Base-by-base conservation (phyloP, 2,888 invertebrate genomes). In the Mycogona germanica region DNA sequence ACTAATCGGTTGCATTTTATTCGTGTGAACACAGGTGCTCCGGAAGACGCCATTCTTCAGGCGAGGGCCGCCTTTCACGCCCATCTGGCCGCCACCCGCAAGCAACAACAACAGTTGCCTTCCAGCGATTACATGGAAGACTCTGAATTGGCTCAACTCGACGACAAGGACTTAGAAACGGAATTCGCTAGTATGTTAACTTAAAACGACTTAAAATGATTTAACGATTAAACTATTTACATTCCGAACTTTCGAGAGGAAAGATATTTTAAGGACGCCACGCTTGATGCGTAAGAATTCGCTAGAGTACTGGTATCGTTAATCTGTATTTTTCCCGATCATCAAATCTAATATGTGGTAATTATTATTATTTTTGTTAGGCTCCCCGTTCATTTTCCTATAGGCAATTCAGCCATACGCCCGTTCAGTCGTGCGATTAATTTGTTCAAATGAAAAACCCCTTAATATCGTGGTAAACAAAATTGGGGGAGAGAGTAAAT, bases 21-120 rank as follows among this genome's bases (percentile, higher is more conserved):
- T 28, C n/a, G n/a, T n/a, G n/a, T n/a, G n/a, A n/a, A n/a, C n/a
- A n/a, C 56, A 70, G 71, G 85, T 47, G 84, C 82, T 23, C 86
- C 87, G 45, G 88, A 91, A 68, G 93, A 95, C 72, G 93, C 93
- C 49, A 91, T 95, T 55, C 76, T 91, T 56, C 89, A 84, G 78
- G 92, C 95, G 0, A 80, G 91, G 52, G 93, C 93, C 70, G 93
- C 95, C 68, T 82, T 95, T 66, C 93, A 93, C 73, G 84, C 89
- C 26, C 87, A 93, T 65, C 76, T 95, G 60, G 89, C 91, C 4
- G 81, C 82, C 6, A 78, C 80, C 42, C 77, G 84, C 56, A 65
- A 63, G 58, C 78, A 81, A 26, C 76, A 80, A 19, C 76, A 80
- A 19, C 85, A 86, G 62, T 78, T 78, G 60, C 79, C 79, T 64